A percentile compares a stretch with the other conserved stretches of the same genome.
Evolutionary conservation across 2,113 vertebrate species (phyloP).

Genomic region (Callipepla californica): DNA sequence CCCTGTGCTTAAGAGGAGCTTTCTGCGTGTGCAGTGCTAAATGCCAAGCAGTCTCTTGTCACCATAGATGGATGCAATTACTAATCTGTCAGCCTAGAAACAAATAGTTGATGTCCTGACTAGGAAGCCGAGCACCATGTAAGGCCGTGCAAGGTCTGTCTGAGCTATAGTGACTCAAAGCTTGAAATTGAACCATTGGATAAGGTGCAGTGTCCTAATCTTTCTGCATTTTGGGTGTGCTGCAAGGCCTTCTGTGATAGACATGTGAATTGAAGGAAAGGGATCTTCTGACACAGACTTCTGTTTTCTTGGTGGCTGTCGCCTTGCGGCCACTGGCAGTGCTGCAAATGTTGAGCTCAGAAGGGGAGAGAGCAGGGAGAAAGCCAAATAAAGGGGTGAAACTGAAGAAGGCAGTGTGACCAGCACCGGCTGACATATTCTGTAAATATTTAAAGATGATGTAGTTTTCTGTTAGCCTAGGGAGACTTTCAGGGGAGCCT

Average conservation of each 20-base stretch:
- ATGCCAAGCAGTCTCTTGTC: background rate
- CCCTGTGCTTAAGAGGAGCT: background rate
- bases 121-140: background rate
- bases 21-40: background rate
- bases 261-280: background rate
- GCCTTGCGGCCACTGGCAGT: fast-evolving
- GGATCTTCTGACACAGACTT: background rate
- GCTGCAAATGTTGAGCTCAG: background rate
- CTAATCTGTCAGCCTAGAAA: background rate
- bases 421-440: background rate
- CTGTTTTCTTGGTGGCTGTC: background rate
- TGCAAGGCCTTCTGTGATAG: background rate
- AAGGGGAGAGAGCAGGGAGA: background rate
- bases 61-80: background rate
- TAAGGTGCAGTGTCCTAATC: background rate
- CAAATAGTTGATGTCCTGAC: background rate
- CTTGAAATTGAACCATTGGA: background rate
- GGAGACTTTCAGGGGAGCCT: background rate
- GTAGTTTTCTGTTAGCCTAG: background rate
- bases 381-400: background rate
- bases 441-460: constrained; percentile 15
- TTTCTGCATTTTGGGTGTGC: background rate
- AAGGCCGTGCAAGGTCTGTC: background rate
- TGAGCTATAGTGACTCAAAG: background rate
- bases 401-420: background rate